A percentile compares a stretch with the other conserved stretches of the same genome.
phyloP scores from a whole-genome alignment of 2,113 vertebrate species.

The Martes martes region DNA sequence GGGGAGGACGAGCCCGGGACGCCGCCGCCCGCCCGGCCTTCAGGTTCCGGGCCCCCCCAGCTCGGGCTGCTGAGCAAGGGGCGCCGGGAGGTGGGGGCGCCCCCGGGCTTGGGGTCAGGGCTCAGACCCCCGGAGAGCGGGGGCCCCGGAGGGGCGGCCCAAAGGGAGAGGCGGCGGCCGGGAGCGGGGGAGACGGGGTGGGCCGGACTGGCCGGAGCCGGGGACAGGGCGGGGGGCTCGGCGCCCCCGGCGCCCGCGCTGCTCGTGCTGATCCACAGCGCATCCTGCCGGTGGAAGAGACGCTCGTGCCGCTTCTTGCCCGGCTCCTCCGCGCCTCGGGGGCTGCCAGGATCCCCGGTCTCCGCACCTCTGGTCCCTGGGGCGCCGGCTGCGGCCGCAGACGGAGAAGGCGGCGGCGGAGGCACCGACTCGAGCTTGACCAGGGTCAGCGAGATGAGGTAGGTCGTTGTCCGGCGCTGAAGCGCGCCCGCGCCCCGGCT shows the following conservation, averaged over 20 bases:
- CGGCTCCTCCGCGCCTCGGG: slow-evolving; percentile 69
- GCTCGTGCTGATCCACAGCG: slow-evolving; percentile 84
- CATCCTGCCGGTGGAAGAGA: slow-evolving; percentile 83
- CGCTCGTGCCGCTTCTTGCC: slow-evolving; percentile 82
- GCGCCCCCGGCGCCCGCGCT: slow-evolving; percentile 73
- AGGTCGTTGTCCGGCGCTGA: slow-evolving; percentile 94
- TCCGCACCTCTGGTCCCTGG: slow-evolving; percentile 60
- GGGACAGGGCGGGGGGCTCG: slow-evolving; percentile 63
- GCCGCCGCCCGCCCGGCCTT: slow-evolving; percentile 51
- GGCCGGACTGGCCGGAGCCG: slow-evolving; percentile 64
- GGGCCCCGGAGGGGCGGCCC: slow-evolving; percentile 73
- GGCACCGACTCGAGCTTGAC: slow-evolving; percentile 91
- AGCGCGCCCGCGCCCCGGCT: slow-evolving; percentile 79
- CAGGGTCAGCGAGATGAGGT: slow-evolving; percentile 96
- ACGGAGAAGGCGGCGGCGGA: slow-evolving; percentile 78
- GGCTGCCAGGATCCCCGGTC: slow-evolving; percentile 71
- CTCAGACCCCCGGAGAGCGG: slow-evolving; percentile 72
- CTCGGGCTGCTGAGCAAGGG: slow-evolving; percentile 77
- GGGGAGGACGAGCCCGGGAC: slow-evolving; percentile 75
- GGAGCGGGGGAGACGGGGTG: slow-evolving; percentile 66
- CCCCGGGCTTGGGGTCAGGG: slow-evolving; percentile 66
- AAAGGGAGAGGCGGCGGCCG: slow-evolving; percentile 70
- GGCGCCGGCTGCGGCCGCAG: slow-evolving; percentile 58
- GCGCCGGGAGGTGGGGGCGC: slow-evolving; percentile 67
- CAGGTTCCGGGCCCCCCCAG: slow-evolving; percentile 74